A percentile compares a stretch with the other conserved stretches of the same genome.
These are phyloP conservation scores for Malurus alboscapulatus DNA, from an alignment of 2,113 vertebrate genomes.

Conservation along the genomic window DNA sequence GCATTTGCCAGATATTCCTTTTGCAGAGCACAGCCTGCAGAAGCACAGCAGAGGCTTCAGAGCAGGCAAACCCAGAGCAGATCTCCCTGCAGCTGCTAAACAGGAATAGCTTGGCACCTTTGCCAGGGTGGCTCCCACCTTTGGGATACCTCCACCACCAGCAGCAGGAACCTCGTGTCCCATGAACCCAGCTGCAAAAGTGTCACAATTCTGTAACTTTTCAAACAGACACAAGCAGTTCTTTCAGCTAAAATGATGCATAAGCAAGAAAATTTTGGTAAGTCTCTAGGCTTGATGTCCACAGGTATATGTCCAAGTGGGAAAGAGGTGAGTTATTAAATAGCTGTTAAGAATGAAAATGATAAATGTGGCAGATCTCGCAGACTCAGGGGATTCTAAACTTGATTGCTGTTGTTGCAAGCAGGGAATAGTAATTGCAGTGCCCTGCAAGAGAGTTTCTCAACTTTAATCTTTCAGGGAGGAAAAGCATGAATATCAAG, in stretches of 20 bases:
- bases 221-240: background rate
- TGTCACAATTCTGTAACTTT: background rate
- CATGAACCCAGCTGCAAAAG: background rate
- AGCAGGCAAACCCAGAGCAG: background rate
- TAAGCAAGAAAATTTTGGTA: background rate
- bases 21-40: background rate
- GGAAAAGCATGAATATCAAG: constrained; percentile 39
- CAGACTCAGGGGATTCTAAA: constrained; percentile 30
- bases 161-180: rapidly evolving
- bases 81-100: background rate
- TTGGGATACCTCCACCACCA: background rate
- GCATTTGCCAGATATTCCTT: background rate
- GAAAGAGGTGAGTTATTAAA: constrained; percentile 3
- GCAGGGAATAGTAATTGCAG: constrained; percentile 49
- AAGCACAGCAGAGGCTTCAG: background rate
- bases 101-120: background rate
- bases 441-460: constrained; percentile 32
- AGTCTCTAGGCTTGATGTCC: background rate
- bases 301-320: background rate
- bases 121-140: background rate
- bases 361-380: constrained; percentile 15
- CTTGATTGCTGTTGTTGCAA: constrained; percentile 50
- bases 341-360: constrained; percentile 33
- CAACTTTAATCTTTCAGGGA: constrained; percentile 40
- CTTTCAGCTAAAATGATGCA: background rate